phyloP scores from a whole-genome alignment of 1,140 invertebrate species.

The Doryteuthis pealeii region DNA sequence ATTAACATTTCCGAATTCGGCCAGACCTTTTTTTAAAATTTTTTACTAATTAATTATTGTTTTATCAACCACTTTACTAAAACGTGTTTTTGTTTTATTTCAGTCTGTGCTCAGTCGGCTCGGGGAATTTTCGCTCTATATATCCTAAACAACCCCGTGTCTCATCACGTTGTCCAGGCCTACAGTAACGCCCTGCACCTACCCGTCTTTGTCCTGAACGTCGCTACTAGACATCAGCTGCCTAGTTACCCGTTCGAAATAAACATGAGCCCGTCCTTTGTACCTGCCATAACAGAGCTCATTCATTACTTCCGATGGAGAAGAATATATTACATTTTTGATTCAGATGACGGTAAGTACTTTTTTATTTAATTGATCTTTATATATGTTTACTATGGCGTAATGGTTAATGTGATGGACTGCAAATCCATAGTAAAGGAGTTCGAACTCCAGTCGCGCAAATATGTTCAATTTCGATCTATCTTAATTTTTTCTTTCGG shows the following conservation, averaged over 20 bases:
- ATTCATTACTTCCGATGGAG: conserved; percentile 88
- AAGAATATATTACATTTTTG: conserved; percentile 91
- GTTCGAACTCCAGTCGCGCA: too few relatives aligned
- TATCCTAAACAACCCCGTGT: conserved; percentile 84
- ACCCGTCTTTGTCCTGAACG: conserved; percentile 75
- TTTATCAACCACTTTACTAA: too few relatives aligned
- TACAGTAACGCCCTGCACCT: conserved; percentile 69
- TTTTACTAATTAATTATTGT: too few relatives aligned
- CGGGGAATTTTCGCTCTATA: conserved; percentile 88
- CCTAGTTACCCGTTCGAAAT: conserved; percentile 36
- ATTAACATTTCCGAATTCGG: too few relatives aligned
- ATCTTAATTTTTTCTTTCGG: too few relatives aligned
- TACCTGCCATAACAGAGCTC: conserved; percentile 87
- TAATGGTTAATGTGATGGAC: too few relatives aligned
- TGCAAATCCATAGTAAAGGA: too few relatives aligned
- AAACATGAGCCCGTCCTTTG: conserved; percentile 89
- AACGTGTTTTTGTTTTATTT: conserved; percentile 56
- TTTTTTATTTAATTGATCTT: too few relatives aligned
- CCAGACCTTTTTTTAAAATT: too few relatives aligned
- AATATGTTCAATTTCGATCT: too few relatives aligned
- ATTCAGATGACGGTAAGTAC: conserved; percentile 90
- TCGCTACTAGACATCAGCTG: conserved; percentile 18
- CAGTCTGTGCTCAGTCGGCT: conserved; percentile 90
- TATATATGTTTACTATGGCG: too few relatives aligned
- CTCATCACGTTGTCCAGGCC: conserved; percentile 90